phyloP scores from a whole-genome alignment of 2,113 vertebrate genomes.

The Benitochromis conjunctus region DNA sequence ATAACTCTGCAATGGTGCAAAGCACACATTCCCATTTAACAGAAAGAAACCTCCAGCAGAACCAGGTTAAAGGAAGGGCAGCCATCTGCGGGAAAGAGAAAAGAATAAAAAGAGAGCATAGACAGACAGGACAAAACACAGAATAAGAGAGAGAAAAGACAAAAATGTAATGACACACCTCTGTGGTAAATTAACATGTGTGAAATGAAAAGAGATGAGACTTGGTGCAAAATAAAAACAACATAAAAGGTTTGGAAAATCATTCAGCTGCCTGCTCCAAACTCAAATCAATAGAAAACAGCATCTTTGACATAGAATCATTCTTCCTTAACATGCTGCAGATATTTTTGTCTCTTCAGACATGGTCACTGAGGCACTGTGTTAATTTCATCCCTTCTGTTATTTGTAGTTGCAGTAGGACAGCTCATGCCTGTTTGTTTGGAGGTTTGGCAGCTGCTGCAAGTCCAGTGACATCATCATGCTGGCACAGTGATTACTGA shows the following conservation, averaged over 20 bases:
- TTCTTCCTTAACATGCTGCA: neutral
- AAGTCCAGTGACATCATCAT: conserved; percentile 26
- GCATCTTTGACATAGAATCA: neutral
- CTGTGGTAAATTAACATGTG: neutral
- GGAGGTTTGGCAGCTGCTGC: conserved; percentile 36
- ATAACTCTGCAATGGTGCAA: neutral
- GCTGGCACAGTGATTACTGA: conserved; percentile 25
- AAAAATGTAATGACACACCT: neutral
- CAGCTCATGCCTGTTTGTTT: conserved; percentile 21
- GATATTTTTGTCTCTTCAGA: neutral
- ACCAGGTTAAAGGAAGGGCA: neutral
- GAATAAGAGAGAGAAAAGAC: neutral
- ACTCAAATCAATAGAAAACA: neutral
- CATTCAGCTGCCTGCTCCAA: neutral
- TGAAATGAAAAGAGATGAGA: neutral
- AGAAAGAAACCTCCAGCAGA: neutral
- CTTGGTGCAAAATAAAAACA: neutral
- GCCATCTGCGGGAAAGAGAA: neutral
- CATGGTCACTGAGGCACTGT: neutral
- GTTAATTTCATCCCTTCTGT: conserved; percentile 10
- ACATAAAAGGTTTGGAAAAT: neutral
- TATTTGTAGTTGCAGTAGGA: conserved; percentile 15
- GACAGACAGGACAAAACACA: neutral
- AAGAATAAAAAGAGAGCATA: neutral
- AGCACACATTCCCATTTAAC: neutral